Base-by-base conservation (phyloP, 2,888 invertebrate genomes). In the Mantis religiosa region DNA sequence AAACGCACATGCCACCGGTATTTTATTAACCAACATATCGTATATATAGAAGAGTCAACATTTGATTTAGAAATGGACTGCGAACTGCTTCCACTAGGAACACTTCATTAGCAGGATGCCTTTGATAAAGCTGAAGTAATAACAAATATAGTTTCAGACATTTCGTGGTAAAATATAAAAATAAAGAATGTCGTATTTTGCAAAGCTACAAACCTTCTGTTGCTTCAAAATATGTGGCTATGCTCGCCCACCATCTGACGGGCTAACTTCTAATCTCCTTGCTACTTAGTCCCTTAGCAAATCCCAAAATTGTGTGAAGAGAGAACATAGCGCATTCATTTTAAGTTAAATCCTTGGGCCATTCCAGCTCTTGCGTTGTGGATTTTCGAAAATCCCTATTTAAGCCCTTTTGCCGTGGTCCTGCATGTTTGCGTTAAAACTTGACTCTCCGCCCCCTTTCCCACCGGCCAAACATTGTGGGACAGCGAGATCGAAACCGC, bases 381-480 rank as follows among this genome's bases (percentile, higher is more conserved):
- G 87, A 82, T 30, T 82, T 82, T 34, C 87, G 87, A 87, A 87
- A 87, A 87, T 87, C 87, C 87, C 87, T 34, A 34, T 87, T 87
- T 87, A 87, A 87, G 82, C 87, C 87, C 87, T 87, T 86, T 28
- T 41, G 87, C 41, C 34, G 82, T 34, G 34, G 34, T 27, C 54
- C 54, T 20, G 25, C 54, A 82, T 82, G 82, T 87, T 87, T 87
- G 87, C 12, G 86, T 86, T 86, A 81, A 86, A 86, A 86, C 81
- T 28, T 30, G n/a, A 54, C 85, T 20, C 86, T 41, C 28, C 34
- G 6, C 84, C 12, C 30, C 30, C 81, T 81, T 14, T 14, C 20
- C 54, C 25, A 0, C 4, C 54, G 25, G 54, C 54, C 54, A 27
- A n/a, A 71, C 85, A 71, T 71, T 71, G 54, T 71, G 54, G 54